phyloP scores from a whole-genome alignment of 2,888 invertebrate species.

The Hesperia comma region DNA sequence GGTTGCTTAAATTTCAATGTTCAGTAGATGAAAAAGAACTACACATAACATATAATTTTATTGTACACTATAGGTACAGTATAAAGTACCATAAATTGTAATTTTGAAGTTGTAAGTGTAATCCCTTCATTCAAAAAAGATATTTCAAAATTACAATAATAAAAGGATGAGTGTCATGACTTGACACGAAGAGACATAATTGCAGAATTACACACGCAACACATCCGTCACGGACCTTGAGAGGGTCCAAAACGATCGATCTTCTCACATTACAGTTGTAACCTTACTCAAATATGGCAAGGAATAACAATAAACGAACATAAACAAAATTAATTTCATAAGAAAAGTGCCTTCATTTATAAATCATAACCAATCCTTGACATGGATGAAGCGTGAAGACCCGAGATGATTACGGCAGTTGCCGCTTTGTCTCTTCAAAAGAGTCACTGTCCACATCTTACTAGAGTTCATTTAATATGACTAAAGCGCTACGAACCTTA shows the following conservation, averaged over 20 bases:
- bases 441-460: background rate
- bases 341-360: conserved; percentile 38
- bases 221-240: conserved; percentile 26
- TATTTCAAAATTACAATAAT: conserved; percentile 17
- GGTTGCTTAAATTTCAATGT: no score
- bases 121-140: background rate
- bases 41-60: no score
- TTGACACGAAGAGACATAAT: conserved; percentile 29
- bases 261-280: conserved; percentile 37
- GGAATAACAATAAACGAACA: conserved; percentile 39
- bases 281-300: conserved; percentile 44
- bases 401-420: conserved; percentile 25
- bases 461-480: background rate
- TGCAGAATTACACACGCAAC: conserved; percentile 17
- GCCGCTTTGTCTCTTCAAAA: background rate
- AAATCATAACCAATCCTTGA: conserved; percentile 56
- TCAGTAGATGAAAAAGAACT: no score
- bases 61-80: background rate
- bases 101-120: background rate
- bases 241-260: conserved; percentile 39
- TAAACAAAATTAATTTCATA: conserved; percentile 43
- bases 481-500: conserved; percentile 19
- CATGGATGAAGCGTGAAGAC: conserved; percentile 50
- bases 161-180: conserved; percentile 13
- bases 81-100: background rate